Evolutionary conservation across 2,888 invertebrate genomes (phyloP).

Genomic region (Xanthostigma xanthostigma): DNA sequence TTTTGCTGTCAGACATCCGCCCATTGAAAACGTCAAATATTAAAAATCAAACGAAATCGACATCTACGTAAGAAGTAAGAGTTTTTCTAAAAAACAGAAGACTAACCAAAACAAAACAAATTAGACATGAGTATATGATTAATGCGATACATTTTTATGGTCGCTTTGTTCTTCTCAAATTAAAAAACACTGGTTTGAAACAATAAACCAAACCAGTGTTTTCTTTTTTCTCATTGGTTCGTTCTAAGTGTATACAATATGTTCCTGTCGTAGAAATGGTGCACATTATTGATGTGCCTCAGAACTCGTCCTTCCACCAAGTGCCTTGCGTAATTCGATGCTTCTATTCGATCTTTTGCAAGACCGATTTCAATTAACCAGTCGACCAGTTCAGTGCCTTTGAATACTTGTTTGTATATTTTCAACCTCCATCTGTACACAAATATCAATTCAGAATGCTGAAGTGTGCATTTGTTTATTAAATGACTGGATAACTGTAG

Average conservation of each 20-base stretch:
- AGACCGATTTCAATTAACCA: constrained; percentile 77
- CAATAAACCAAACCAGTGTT: too few species aligned
- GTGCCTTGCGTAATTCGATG: constrained; percentile 66
- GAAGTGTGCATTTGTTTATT: background rate
- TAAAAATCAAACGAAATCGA: too few species aligned
- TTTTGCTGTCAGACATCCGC: too few species aligned
- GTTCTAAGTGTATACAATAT: constrained; percentile 59
- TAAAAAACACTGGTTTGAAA: too few species aligned
- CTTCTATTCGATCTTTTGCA: constrained; percentile 62
- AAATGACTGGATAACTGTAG: background rate
- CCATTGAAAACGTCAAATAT: too few species aligned
- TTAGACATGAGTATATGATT: too few species aligned
- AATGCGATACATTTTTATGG: too few species aligned
- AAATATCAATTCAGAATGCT: constrained; percentile 7
- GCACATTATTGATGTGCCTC: constrained; percentile 65
- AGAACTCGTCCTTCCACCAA: constrained; percentile 74
- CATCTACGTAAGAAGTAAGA: too few species aligned
- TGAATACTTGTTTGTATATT: constrained; percentile 65
- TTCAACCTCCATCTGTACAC: constrained; percentile 59
- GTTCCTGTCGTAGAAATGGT: constrained; percentile 74
- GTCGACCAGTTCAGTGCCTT: constrained; percentile 68
- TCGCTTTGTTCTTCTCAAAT: too few species aligned
- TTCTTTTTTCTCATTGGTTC: too few species aligned
- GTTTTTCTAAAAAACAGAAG: too few species aligned
- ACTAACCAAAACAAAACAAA: too few species aligned